Percentiles rank a stretch among this genome's conserved stretches.
These are phyloP conservation scores for Mesochorus sp. DNA, from an alignment of 2,888 invertebrate genomes.

Conservation along the genomic window DNA sequence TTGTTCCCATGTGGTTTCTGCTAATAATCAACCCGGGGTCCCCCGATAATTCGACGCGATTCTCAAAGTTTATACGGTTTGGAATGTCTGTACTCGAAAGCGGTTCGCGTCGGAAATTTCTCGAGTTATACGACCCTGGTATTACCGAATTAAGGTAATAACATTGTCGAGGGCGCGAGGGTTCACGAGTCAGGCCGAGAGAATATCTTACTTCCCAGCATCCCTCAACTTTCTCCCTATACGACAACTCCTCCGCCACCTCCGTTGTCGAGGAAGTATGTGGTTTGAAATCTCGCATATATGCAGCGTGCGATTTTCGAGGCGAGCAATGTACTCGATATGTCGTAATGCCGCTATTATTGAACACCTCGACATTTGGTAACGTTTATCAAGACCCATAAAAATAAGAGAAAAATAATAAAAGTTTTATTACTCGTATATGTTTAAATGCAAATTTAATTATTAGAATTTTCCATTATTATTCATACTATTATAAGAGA, in stretches of 20 bases:
- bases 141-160: conserved; percentile 55
- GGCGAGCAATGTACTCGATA: conserved; percentile 34
- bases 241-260: background rate
- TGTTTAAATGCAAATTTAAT: too few species aligned
- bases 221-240: background rate
- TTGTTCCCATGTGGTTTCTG: background rate
- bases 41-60: conserved; percentile 31
- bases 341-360: conserved; percentile 8
- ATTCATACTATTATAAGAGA: too few species aligned
- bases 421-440: too few species aligned
- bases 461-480: too few species aligned
- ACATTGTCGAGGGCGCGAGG: conserved; percentile 24
- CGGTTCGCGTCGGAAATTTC: background rate
- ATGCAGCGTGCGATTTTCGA: background rate
- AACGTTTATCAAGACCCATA: conserved; percentile 24
- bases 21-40: conserved; percentile 2
- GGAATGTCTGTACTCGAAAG: background rate
- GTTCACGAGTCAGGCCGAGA: background rate
- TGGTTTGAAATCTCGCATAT: conserved; percentile 10
- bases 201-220: conserved; percentile 4
- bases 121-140: conserved; percentile 15
- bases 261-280: background rate
- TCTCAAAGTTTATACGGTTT: conserved; percentile 2
- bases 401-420: too few species aligned
- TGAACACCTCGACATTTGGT: conserved; percentile 48